These are phyloP conservation scores for Erpornis zantholeuca DNA, from an alignment of 2,113 vertebrate genomes.

Conservation along the genomic window DNA sequence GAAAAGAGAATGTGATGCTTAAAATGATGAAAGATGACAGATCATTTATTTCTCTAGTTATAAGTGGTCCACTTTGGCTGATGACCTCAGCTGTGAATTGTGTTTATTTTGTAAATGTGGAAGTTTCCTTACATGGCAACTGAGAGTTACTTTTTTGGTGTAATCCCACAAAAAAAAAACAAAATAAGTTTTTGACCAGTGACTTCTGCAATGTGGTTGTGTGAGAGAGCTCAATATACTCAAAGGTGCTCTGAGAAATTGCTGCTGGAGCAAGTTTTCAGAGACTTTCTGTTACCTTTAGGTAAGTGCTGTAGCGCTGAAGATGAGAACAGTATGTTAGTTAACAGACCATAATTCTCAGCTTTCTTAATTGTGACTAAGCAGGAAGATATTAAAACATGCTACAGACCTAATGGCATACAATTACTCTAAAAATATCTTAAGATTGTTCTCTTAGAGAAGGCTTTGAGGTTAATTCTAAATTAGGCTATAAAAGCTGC, in stretches of 20 bases:
- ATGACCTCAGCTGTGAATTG: neutral
- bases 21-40: neutral
- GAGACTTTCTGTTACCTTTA: neutral
- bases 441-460: neutral
- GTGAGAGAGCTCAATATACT: neutral
- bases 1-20: neutral
- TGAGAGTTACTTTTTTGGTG: neutral
- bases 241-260: neutral
- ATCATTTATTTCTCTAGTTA: neutral
- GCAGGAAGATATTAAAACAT: slow-evolving; percentile 12
- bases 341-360: neutral
- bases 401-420: neutral
- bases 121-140: neutral
- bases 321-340: neutral
- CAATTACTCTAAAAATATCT: slow-evolving; percentile 47
- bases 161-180: neutral
- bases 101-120: neutral
- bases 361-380: slow-evolving; percentile 40
- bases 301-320: neutral
- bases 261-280: neutral
- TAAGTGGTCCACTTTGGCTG: neutral
- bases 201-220: neutral
- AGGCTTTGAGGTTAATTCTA: slow-evolving; percentile 17
- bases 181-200: neutral
- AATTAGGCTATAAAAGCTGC: slow-evolving; percentile 25